Evolutionary conservation across 1,140 invertebrate species (phyloP), one percentile per base, ranked within the genome.

Genomic region (Campoletis sonorensis): DNA sequence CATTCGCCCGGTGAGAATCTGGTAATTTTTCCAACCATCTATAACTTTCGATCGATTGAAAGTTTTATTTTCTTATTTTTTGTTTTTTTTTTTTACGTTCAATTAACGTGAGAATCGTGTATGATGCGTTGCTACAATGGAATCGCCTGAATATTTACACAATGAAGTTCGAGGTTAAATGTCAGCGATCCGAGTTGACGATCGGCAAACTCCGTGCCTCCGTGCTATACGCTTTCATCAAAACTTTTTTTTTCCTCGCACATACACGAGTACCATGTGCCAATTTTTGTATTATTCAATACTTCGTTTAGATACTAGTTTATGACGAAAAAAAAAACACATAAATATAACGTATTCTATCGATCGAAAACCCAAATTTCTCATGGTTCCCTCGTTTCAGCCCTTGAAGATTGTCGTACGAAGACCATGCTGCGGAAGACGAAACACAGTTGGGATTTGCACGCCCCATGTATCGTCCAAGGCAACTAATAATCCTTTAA

Each of bases 341-440:
- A 70, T 3, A 18, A 33, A 40, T 75, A 58, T 21, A 27, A 75
- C 21, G 16, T 75, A n/a, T 8, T 54, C n/a, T 54, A 54, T 54
- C 11, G 51, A 54, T 54, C 51, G 51, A n/a, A 76, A 37, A 16
- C 15, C 21, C 16, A 21, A 49, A 51, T 80, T 58, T 67, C 45
- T 45, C 16, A 3, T 83, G 5, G 49, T 27, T 37, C 51, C 68
- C 85, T 86, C 49, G 26, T 70, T 33, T 33, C 75, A 88, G 87
- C 84, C 86, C 13, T 54, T 88, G 23, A 86, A 51, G 27, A 51
- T 88, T 37, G 21, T 88, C n/a, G 71, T 88, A 54, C 85, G 86
- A 72, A 83, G 84, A 79, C 85, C 85, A 15, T 88, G 86, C 76
- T 88, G 86, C 79, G 71, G 71, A 79, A 80, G 27, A 54, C 23